Evolutionary conservation across 2,888 invertebrate species (phyloP).

Genomic region (Poecilobothrus nobilitatus): DNA sequence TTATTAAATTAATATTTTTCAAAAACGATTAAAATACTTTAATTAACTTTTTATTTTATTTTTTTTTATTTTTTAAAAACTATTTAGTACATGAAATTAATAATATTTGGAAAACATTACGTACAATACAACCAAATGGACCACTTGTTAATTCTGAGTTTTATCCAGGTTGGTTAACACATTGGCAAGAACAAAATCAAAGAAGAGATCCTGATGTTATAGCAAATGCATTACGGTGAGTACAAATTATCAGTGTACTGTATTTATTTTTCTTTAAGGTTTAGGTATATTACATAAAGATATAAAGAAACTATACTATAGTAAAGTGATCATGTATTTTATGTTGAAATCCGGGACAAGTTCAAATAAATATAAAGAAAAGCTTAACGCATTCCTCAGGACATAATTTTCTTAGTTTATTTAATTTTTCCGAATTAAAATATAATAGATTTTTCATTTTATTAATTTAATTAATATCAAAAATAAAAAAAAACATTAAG

Average conservation of each 20-base stretch:
- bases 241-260: slow-evolving; percentile 8
- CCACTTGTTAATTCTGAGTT: slow-evolving; percentile 86
- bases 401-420: no score
- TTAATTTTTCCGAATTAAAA: no score
- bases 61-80: background rate
- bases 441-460: no score
- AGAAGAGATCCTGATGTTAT: slow-evolving; percentile 47
- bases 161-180: slow-evolving; percentile 87
- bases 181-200: slow-evolving; percentile 68
- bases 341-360: no score
- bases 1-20: background rate
- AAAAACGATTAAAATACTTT: background rate
- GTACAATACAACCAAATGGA: slow-evolving; percentile 54
- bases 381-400: no score
- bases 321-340: no score
- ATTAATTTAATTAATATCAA: no score
- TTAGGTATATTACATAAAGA: background rate
- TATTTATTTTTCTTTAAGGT: no score
- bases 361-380: no score
- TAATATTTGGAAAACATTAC: slow-evolving; percentile 45
- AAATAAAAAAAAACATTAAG: no score
- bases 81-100: slow-evolving; percentile 34
- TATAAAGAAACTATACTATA: background rate
- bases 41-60: no score
- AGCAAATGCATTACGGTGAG: slow-evolving; percentile 45